phyloP scores from a whole-genome alignment of 2,797 vertebrate genomes.

The Gorsachius magnificus region DNA sequence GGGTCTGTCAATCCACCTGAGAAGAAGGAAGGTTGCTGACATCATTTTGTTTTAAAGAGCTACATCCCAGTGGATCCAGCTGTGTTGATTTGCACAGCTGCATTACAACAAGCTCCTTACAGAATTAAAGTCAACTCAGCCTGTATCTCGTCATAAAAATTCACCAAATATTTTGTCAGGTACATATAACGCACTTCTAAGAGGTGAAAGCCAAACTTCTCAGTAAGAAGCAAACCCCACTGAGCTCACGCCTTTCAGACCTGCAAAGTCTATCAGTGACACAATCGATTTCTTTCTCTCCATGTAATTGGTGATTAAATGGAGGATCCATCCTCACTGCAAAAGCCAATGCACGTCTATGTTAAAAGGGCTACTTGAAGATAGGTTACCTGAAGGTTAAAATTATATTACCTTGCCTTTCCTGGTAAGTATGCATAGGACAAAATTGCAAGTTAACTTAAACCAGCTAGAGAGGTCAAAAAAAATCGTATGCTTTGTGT shows the following conservation, averaged over 20 bases:
- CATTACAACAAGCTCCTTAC: neutral
- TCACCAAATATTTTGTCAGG: neutral
- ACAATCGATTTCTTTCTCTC: neutral
- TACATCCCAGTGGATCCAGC: neutral
- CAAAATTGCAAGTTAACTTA: neutral
- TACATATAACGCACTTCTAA: neutral
- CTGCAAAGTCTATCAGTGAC: neutral
- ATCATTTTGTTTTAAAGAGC: neutral
- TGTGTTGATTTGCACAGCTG: neutral
- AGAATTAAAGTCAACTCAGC: neutral
- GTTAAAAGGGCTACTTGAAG: neutral
- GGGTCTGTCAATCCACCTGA: neutral
- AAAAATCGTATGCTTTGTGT: neutral
- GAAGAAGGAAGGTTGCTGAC: neutral
- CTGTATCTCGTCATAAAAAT: neutral
- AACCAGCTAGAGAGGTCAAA: neutral
- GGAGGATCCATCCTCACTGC: neutral
- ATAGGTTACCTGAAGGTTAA: neutral
- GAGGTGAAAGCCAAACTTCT: neutral
- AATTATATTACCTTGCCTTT: neutral
- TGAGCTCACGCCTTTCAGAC: rapidly evolving
- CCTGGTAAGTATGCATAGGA: neutral
- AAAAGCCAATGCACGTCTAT: neutral
- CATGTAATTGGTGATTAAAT: neutral
- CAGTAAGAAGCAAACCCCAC: neutral